Percentiles rank a stretch among this genome's conserved stretches.
Evolutionary conservation across 2,113 vertebrate genomes (phyloP).

Genomic region (Helogale parvula): DNA sequence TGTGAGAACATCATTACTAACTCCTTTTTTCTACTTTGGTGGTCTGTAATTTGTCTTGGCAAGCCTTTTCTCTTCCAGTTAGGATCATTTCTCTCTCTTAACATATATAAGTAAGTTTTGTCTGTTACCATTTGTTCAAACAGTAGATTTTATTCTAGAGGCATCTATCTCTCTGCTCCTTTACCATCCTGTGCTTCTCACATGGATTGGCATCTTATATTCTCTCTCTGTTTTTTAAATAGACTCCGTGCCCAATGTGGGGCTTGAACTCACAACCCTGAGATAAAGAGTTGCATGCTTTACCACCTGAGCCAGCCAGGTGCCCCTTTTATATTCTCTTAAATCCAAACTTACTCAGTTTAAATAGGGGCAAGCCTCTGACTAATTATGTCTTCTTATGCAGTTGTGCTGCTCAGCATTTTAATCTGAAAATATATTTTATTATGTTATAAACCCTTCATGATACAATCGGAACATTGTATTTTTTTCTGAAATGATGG

Average conservation of each 20-base stretch:
- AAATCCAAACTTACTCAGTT: neutral
- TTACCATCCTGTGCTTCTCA: neutral
- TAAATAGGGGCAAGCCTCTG: neutral
- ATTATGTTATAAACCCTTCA: neutral
- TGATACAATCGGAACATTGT: neutral
- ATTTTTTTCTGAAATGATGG: neutral
- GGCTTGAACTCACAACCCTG: neutral
- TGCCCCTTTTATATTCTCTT: neutral
- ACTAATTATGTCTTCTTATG: neutral
- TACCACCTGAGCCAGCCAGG: neutral
- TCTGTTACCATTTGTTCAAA: neutral
- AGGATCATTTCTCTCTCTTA: neutral
- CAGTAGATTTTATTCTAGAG: neutral
- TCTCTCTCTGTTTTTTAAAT: neutral
- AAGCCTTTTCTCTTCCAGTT: neutral
- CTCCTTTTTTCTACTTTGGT: neutral
- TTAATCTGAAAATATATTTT: neutral
- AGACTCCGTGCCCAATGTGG: neutral
- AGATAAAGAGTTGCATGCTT: neutral
- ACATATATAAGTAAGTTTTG: neutral
- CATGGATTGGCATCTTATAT: neutral
- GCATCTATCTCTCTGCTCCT: neutral
- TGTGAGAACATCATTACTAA: neutral
- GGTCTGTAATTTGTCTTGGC: neutral
- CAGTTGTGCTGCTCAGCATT: neutral